Percentiles rank a stretch among this genome's conserved stretches.
phyloP scores from a whole-genome alignment of 2,797 vertebrate genomes.

The Cuniculus paca region DNA sequence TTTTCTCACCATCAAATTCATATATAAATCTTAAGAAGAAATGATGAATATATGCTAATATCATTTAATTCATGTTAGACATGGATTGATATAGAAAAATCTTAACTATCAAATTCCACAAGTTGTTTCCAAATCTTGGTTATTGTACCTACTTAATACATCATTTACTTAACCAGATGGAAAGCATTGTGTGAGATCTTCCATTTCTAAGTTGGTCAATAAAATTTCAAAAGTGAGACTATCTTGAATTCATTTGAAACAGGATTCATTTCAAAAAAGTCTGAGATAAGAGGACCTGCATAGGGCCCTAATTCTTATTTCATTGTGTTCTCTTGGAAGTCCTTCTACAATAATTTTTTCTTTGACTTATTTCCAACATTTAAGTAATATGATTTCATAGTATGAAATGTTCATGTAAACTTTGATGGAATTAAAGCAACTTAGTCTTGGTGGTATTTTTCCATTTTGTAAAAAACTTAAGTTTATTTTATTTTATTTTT shows the following conservation, averaged over 20 bases:
- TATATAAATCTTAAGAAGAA: slow-evolving; percentile 11
- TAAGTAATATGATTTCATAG: not conserved
- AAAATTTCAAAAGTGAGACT: slow-evolving; percentile 22
- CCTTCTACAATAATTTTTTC: not conserved
- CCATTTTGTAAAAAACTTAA: slow-evolving; percentile 23
- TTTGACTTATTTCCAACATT: not conserved
- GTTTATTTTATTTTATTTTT: not conserved
- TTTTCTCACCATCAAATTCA: not conserved
- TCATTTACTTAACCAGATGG: not conserved
- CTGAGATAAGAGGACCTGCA: not conserved
- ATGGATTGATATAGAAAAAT: not conserved
- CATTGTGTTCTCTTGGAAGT: not conserved
- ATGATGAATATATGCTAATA: not conserved
- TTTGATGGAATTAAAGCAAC: not conserved
- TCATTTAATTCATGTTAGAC: not conserved
- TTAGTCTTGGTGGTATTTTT: not conserved
- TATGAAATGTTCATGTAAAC: not conserved
- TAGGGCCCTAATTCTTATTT: not conserved
- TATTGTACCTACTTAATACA: not conserved
- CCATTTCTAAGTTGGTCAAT: not conserved
- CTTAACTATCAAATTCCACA: not conserved
- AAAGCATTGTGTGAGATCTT: not conserved
- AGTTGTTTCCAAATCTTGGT: not conserved
- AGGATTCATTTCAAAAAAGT: not conserved
- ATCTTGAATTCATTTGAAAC: not conserved